Base-by-base conservation (phyloP, 53 echinoderm and acorn worm genomes). In the Patiria pectinifera region DNA sequence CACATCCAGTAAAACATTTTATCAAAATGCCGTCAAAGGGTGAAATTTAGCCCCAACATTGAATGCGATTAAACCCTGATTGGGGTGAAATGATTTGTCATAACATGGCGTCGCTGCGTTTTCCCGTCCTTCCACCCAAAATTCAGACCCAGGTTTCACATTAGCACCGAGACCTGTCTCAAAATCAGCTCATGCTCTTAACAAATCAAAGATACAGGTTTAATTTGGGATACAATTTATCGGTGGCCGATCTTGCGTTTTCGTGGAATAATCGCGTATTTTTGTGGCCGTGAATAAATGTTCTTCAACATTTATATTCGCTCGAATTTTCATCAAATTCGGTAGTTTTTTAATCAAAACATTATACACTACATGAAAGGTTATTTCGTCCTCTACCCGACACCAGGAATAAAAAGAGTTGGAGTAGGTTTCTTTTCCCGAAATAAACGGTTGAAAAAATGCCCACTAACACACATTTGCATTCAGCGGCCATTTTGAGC, bases 381-480 rank as follows among this genome's bases (percentile, higher is more conserved):
- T 26, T 84, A 84, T 84, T 84, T 84, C 84, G 13, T 84, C 66
- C 63, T 44, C 66, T 63, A 62, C 26, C 84, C 63, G 23, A n/a
- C 84, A 2, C 19, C 44, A 43, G 45, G 3, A 4, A 26, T 25
- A 4, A 44, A 11, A 43, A 11, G 35, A 44, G 11, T 13, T 13
- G 11, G 63, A 16, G 69, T 4, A 35, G 4, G 63, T 22, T 84
- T 21, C 59, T 66, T 84, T 84, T 23, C 69, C 84, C 11, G 18
- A 63, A 84, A 84, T 11, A 84, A 26, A 3, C 84, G 15, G 66
- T 84, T 43, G 44, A 84, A 84, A 82, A 84, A 84, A 84, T 84
- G 84, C 6, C 69, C 63, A 84, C 84, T 84, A 84, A 84, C 84
- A 84, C 84, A 84, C 11, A 84, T 84, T 66, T 62, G 13, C n/a